A percentile compares a stretch with the other conserved stretches of the same genome.
phyloP scores from a whole-genome alignment of 2,888 invertebrate species.

The Agonopterix subpropinquella region DNA sequence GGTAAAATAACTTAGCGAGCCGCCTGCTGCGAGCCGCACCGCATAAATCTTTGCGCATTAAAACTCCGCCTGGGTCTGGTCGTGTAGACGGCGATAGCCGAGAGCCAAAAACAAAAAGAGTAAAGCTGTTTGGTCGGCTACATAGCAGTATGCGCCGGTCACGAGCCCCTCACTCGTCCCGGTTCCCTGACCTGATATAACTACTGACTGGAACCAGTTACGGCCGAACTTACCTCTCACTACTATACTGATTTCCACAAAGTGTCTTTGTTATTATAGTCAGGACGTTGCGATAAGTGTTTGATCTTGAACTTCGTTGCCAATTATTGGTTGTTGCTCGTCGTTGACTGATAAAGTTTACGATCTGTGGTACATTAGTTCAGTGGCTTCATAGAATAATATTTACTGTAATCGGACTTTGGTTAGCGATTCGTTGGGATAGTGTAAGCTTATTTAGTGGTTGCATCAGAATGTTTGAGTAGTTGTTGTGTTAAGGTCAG shows the following conservation, averaged over 20 bases:
- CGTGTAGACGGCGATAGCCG: too few species aligned
- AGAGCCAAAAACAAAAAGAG: slow-evolving; percentile 26
- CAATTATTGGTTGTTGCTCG: slow-evolving; percentile 4
- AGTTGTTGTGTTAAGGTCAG: background rate
- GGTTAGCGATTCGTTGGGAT: slow-evolving; percentile 13
- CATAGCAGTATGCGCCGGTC: slow-evolving; percentile 18
- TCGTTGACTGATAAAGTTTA: slow-evolving; percentile 8
- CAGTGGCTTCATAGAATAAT: slow-evolving; percentile 1
- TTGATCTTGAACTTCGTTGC: slow-evolving; percentile 14
- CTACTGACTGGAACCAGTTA: slow-evolving; percentile 26
- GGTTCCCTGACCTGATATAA: slow-evolving; percentile 31
- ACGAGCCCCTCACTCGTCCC: slow-evolving; percentile 21
- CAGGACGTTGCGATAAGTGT: background rate
- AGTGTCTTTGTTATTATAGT: slow-evolving; percentile 4
- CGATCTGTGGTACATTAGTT: slow-evolving; percentile 4
- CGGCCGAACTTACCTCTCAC: slow-evolving; percentile 5
- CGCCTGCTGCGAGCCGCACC: too few species aligned
- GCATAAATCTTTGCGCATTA: too few species aligned
- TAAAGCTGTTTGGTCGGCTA: slow-evolving; percentile 6
- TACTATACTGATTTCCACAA: slow-evolving; percentile 2
- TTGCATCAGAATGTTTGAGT: slow-evolving; percentile 20
- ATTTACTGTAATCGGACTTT: background rate
- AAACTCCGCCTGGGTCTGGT: too few species aligned
- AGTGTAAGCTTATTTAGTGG: slow-evolving; percentile 18
- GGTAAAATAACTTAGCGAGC: too few species aligned